These are phyloP conservation scores for Larimichthys crocea DNA, from an alignment of 2,113 vertebrate genomes.

Conservation along the genomic window DNA sequence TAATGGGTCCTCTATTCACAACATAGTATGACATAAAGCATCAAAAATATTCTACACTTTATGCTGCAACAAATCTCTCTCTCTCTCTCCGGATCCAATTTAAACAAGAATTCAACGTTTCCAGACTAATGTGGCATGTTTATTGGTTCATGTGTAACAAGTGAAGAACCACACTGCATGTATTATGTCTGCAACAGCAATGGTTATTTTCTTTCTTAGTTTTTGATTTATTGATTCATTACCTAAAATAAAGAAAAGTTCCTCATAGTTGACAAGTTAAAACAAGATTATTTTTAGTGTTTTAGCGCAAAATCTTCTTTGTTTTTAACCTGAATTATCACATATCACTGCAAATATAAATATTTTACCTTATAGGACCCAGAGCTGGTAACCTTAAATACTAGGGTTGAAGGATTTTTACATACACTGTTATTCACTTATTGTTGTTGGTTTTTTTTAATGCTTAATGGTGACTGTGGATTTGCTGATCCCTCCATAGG, in stretches of 20 bases:
- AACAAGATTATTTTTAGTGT: background rate
- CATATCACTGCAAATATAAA: background rate
- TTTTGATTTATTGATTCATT: background rate
- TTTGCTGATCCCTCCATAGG: slow-evolving; percentile 18
- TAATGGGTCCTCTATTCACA: slow-evolving; percentile 39
- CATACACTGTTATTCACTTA: background rate
- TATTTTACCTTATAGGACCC: background rate
- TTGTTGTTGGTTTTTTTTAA: slow-evolving; percentile 49
- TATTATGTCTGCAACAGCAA: background rate
- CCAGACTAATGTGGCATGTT: slow-evolving; percentile 1
- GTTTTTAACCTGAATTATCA: background rate
- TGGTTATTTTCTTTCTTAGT: background rate
- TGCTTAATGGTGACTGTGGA: slow-evolving; percentile 28
- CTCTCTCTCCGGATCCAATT: slow-evolving; percentile 5
- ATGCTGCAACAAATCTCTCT: slow-evolving; percentile 6
- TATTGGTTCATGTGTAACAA: slow-evolving; percentile 23
- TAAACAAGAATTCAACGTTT: slow-evolving; percentile 6
- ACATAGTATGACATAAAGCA: slow-evolving; percentile 17
- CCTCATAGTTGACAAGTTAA: background rate
- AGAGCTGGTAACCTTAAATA: background rate
- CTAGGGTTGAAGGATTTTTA: background rate
- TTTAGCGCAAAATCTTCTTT: background rate
- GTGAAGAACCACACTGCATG: background rate
- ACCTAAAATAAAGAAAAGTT: background rate
- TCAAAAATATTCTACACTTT: slow-evolving; percentile 26